Base-by-base conservation (phyloP, 2,797 vertebrate genomes). In the Cyprinella venusta region DNA sequence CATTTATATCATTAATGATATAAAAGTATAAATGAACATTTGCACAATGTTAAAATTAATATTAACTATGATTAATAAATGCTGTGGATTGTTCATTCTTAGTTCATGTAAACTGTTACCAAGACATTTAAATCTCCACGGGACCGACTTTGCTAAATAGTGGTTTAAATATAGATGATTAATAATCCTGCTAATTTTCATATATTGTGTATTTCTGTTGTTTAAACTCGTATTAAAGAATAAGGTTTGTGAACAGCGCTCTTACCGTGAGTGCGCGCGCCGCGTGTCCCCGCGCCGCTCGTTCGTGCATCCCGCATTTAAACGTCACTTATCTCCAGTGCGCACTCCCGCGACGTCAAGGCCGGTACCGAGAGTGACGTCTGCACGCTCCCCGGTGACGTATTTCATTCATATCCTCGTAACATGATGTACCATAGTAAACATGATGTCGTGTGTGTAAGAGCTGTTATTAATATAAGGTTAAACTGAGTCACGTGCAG, bases 271-370 rank as follows among this genome's bases (percentile, higher is more conserved):
- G 50, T 18, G 52, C 38, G 52, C 52, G 68, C 52, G 68, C 0
- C 52, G 67, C 50, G 79, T 5, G 45, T 26, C 45, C 26, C 30
- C 21, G 24, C 15, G 15, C 24, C 68, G 8, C 3, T 1, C 74
- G 76, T 48, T 26, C 61, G 52, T 21, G 56, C 48, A 45, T n/a
- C 42, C 36, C 61, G 40, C 89, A 90, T 93, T 89, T 91, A 91
- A 50, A 24, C 1, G 70, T 4, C 76, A 81, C 89, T 93, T 91
- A 93, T 94, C 90, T 71, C 15, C 42, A 26, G 69, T n/a, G 76
- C 76, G 76, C 61, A 18, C 40, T 48, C 19, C 42, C 48, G 45
- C 36, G 54, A 69, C 40, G 68, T 72, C 79, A 71, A 72, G 79
- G 79, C 12, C 68, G 16, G 2, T 8, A 6, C 24, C 26, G 79